Conservation (phyloP, 2,797 vertebrate species). For the Columba guinea region DNA sequence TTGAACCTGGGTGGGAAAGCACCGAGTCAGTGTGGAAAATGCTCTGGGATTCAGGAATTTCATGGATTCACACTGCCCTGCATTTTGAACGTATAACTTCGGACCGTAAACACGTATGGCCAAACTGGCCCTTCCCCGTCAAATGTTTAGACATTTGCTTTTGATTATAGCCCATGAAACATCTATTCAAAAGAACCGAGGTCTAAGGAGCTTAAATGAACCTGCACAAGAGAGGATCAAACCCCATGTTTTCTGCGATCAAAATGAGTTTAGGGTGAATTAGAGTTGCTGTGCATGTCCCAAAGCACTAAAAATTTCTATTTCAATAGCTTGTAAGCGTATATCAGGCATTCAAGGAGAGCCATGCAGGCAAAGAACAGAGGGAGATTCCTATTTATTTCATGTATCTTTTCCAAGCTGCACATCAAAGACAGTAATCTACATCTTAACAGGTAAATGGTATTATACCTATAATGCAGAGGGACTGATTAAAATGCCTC, state of each 20-base stretch:
- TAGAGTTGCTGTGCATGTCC: background rate
- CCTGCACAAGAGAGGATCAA: background rate
- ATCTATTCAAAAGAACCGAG: background rate
- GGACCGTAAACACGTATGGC: background rate
- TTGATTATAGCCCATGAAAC: background rate
- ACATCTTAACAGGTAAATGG: background rate
- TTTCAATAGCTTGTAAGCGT: background rate
- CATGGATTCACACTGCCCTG: background rate
- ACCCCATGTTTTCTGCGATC: background rate
- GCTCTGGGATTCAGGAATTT: background rate
- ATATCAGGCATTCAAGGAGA: background rate
- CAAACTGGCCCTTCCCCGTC: background rate
- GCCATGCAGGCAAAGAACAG: background rate
- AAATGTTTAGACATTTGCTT: background rate
- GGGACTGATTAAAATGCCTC: background rate
- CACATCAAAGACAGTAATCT: background rate
- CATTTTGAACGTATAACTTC: background rate
- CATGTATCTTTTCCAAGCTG: background rate
- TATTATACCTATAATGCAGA: background rate
- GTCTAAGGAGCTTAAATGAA: background rate
- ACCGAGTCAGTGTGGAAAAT: slow-evolving; percentile 29
- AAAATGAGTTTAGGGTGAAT: background rate
- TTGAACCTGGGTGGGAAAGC: slow-evolving; percentile 88
- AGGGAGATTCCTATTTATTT: background rate
- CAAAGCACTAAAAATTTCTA: background rate